These are phyloP conservation scores for Limnephilus auricula DNA, from an alignment of 2,888 invertebrate genomes.

Conservation along the genomic window DNA sequence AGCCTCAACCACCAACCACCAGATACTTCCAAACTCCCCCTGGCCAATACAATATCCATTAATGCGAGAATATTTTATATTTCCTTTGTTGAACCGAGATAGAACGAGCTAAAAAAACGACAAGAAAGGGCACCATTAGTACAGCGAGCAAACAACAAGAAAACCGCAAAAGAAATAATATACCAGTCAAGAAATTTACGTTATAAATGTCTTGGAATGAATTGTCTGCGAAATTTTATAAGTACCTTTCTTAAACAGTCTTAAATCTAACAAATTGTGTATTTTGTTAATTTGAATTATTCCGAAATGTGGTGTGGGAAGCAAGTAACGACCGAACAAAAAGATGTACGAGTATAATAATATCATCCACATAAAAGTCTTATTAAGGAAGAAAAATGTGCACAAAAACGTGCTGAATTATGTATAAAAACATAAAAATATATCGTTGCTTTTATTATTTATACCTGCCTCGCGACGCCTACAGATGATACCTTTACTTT, in stretches of 20 bases:
- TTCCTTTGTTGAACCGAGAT: constrained; percentile 25
- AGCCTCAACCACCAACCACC: not conserved
- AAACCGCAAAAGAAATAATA: not conserved
- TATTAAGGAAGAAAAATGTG: not conserved
- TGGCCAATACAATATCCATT: constrained; percentile 32
- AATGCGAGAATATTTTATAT: constrained; percentile 27
- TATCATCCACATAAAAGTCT: not conserved
- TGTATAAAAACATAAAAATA: not conserved
- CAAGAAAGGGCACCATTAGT: constrained; percentile 20
- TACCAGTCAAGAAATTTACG: not conserved
- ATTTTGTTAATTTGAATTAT: not conserved
- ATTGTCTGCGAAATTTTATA: not conserved
- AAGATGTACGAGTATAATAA: not conserved
- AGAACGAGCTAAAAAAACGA: constrained; percentile 10
- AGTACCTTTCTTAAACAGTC: not conserved
- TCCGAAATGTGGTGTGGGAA: not conserved
- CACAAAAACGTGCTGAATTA: not conserved
- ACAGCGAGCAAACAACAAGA: not conserved
- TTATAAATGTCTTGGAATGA: not conserved
- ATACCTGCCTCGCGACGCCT: not conserved
- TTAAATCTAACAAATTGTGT: not conserved
- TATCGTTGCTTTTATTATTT: not conserved
- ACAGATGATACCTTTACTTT: not conserved
- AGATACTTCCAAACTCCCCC: not conserved
- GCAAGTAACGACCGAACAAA: not conserved